Percentiles rank a stretch among this genome's conserved stretches.
phyloP scores from a whole-genome alignment of 2,797 vertebrate genomes.

The Gallinago stenura region DNA sequence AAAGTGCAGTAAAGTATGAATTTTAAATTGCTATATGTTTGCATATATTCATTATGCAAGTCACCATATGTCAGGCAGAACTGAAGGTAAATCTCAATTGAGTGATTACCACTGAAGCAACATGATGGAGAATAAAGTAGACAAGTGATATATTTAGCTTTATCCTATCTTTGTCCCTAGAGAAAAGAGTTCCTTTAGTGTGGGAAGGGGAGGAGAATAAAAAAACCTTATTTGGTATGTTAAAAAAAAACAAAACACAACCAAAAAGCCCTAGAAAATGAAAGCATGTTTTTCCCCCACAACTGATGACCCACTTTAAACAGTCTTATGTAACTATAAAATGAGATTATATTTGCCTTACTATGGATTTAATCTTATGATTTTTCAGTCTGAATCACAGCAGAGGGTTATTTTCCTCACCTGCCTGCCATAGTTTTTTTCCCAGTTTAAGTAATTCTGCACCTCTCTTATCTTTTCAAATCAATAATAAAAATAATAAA shows the following conservation, averaged over 20 bases:
- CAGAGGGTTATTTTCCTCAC: not conserved
- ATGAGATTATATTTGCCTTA: slow-evolving; percentile 30
- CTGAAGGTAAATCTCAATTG: slow-evolving; percentile 35
- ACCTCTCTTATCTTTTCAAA: not conserved
- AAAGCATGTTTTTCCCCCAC: slow-evolving; percentile 10
- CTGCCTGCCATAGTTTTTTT: not conserved
- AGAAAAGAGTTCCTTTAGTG: not conserved
- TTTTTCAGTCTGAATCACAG: slow-evolving; percentile 4
- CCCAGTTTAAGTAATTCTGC: not conserved
- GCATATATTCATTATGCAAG: not conserved
- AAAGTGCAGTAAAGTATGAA: not conserved
- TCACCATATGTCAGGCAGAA: not conserved
- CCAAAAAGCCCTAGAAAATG: not conserved
- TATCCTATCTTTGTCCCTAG: not conserved
- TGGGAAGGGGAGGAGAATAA: not conserved
- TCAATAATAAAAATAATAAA: too few relatives aligned
- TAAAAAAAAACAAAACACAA: not conserved
- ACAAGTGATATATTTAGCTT: slow-evolving; percentile 52
- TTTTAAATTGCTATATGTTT: slow-evolving; percentile 14
- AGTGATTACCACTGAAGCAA: slow-evolving; percentile 35
- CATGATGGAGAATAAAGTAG: slow-evolving; percentile 35
- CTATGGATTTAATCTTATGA: not conserved
- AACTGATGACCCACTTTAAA: slow-evolving; percentile 36
- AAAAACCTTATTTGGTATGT: not conserved
- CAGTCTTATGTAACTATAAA: slow-evolving; percentile 27